Conservation (phyloP, 2,797 vertebrate genomes). For the Vireo griseus region DNA sequence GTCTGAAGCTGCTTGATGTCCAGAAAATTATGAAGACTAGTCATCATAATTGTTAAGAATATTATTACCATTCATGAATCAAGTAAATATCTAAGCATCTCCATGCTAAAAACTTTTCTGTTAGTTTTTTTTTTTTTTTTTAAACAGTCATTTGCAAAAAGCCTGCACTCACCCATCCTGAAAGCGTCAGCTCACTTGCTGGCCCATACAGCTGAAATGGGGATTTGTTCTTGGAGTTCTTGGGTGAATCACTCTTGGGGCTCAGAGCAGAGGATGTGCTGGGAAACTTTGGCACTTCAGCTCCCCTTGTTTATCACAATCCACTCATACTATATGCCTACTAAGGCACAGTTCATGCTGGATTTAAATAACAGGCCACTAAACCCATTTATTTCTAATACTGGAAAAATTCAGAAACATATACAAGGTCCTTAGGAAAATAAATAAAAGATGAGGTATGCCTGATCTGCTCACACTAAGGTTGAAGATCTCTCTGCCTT, state of each 20-base stretch:
- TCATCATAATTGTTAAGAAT: not conserved
- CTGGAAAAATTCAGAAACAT: rapidly evolving
- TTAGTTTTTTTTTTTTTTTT: not conserved
- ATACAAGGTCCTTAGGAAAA: not conserved
- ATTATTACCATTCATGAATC: not conserved
- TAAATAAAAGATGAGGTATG: not conserved
- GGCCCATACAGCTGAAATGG: not conserved
- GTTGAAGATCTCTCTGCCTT: not conserved
- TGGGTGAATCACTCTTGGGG: not conserved
- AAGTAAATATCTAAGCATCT: not conserved
- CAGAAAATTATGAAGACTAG: not conserved
- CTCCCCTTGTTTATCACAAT: not conserved
- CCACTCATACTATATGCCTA: not conserved
- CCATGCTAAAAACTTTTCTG: not conserved
- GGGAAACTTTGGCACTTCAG: not conserved
- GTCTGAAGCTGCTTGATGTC: not conserved
- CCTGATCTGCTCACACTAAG: not conserved
- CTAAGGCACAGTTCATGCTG: not conserved
- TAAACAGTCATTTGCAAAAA: not conserved
- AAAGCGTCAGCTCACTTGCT: rapidly evolving
- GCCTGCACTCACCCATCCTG: not conserved
- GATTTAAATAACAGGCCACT: not conserved
- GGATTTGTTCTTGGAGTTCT: not conserved
- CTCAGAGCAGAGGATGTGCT: not conserved
- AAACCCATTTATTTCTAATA: not conserved